Base-by-base conservation (phyloP, 2,888 invertebrate species). In the Fissipunctia ypsillon region DNA sequence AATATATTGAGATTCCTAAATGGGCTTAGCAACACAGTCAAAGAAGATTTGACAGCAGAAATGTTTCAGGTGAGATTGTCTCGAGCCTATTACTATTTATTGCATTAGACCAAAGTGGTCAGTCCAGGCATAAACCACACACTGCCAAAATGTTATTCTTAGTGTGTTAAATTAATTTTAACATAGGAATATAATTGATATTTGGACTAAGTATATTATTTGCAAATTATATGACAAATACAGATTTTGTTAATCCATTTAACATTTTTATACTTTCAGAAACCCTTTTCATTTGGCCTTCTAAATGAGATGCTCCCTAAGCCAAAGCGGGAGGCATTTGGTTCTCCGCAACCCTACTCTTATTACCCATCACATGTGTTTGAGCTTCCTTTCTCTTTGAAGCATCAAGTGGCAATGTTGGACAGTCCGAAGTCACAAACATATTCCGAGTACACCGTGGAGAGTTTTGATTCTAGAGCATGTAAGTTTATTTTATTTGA, bases 301-400 rank as follows among this genome's bases (percentile, higher is more conserved):
- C 81, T 96, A 0, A 92, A 95, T 86, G 91, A 95, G 78, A 96
- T 96, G 95, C 90, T 96, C 4, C 96, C 96, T 2, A 95, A 92
- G 60, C 94, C 93, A 0, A 90, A 87, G 12, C 87, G 88, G 60
- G 94, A 94, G 81, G 66, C 80, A 2, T 95, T 94, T 90, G 95
- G 95, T 1, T 96, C 96, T 2, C 93, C 95, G 3, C 91, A 95
- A 72, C 96, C 96, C 10, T 96, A 96, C 76, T 84, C 95, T 35
- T 95, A 94, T 76, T 96, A 88, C 80, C 96, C 96, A 0, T 90
- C 94, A 19, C 92, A 96, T 88, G 89, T 96, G 45, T 96, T 96
- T 91, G 93, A 96, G 65, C 84, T 96, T 70, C 96, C 96, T 35
- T 96, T 89, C 83, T 92, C 94, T 41, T 75, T 96, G 61, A 92